Evolutionary conservation across 2,797 vertebrate species (phyloP), one percentile per base, ranked within the genome.

Genomic region (Muscicapa comitata): DNA sequence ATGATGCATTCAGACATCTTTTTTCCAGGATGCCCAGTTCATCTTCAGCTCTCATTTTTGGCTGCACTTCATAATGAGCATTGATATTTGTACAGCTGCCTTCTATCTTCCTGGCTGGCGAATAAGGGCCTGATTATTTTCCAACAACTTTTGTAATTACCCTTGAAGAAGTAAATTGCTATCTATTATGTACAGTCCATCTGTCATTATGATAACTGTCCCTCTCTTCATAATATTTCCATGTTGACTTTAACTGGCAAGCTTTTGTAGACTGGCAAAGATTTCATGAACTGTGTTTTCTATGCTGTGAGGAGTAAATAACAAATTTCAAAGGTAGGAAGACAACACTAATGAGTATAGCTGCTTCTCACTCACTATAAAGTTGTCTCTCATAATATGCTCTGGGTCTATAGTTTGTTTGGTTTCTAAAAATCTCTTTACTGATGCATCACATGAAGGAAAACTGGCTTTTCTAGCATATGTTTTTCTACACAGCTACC

Each of bases 111-210:
- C 84, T 74, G 61, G 90, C 14, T 89, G 96, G 71, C n/a, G 17
- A 97, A 96, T 94, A 92, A 93, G 78, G 62, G 37, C 38, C 78
- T 96, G 97, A 97, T 97, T 96, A 96, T 96, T 97, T 95, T 97
- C 96, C 95, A 97, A 95, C 86, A 96, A 97, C 95, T 96, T 96
- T 90, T 92, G 78, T 93, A 97, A 97, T 97, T 97, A 97, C 93
- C 97, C 94, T 97, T 96, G 92, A 96, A 97, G 95, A 95, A 94
- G 70, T 91, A 97, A 97, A 97, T 95, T 92, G 80, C 92, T 96
- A 42, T 88, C 86, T 86, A 84, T 95, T 96, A 93, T 37, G 71
- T 97, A 96, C 91, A 93, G 95, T 97, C 94, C 88, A 95, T 96
- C 95, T 97, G 92, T 94, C 95, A 97, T 97, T 96, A 97, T 25